phyloP scores from a whole-genome alignment of 2,888 invertebrate species.

The Charanyca ferruginea region DNA sequence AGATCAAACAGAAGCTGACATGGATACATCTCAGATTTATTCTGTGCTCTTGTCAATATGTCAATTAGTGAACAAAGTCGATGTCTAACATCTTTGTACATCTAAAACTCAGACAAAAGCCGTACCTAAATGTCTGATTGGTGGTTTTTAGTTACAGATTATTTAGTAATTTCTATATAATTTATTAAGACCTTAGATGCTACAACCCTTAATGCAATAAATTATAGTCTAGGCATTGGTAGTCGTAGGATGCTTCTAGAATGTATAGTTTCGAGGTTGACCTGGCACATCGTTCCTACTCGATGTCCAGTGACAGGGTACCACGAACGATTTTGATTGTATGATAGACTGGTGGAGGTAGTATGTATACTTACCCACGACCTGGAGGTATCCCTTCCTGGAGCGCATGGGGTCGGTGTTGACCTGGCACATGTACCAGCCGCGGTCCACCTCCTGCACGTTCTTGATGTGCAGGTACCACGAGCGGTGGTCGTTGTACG shows the following conservation, averaged over 20 bases:
- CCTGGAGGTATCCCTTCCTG: slow-evolving; percentile 96
- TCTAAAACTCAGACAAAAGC: slow-evolving; percentile 26
- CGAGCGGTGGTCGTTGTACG: slow-evolving; percentile 97
- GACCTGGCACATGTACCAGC: slow-evolving; percentile 98
- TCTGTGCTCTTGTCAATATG: slow-evolving; percentile 22
- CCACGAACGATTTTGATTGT: slow-evolving; percentile 3
- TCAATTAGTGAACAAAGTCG: slow-evolving; percentile 44
- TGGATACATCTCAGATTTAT: slow-evolving; percentile 41
- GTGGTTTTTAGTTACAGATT: slow-evolving; percentile 12
- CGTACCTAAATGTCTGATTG: neutral
- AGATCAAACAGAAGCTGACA: slow-evolving; percentile 31
- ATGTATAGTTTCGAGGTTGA: slow-evolving; percentile 98
- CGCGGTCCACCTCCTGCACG: slow-evolving; percentile 96
- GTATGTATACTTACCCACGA: slow-evolving; percentile 94
- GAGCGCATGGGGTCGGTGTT: slow-evolving; percentile 98
- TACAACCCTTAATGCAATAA: neutral
- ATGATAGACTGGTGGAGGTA: slow-evolving; percentile 6
- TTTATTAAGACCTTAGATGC: neutral
- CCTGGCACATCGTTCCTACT: slow-evolving; percentile 97
- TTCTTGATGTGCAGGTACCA: slow-evolving; percentile 97
- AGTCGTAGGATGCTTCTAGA: too few species aligned
- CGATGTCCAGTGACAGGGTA: slow-evolving; percentile 93
- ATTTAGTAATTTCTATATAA: neutral
- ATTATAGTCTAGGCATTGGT: too few species aligned
- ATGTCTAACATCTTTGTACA: slow-evolving; percentile 22